Evolutionary conservation across 2,888 invertebrate species (phyloP).

Genomic region (Lasioglossum morio): DNA sequence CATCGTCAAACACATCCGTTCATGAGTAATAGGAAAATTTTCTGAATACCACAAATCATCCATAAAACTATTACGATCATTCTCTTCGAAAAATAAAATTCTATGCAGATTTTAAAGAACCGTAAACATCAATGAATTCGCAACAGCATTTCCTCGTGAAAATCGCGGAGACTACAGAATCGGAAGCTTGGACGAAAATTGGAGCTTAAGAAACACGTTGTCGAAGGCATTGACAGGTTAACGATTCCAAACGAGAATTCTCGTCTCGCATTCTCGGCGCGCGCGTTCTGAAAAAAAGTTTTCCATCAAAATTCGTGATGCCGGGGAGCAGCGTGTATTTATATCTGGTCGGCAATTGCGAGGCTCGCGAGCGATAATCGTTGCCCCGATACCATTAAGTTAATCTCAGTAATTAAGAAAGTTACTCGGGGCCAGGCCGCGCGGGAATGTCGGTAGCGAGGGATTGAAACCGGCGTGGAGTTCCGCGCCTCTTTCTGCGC

Average conservation of each 20-base stretch:
- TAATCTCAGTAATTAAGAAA: conserved; percentile 84
- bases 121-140: background rate
- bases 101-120: background rate
- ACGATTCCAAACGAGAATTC: background rate
- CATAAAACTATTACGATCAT: background rate
- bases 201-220: background rate
- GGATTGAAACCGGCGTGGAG: conserved; percentile 62
- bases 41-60: background rate
- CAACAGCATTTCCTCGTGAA: background rate
- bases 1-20: background rate
- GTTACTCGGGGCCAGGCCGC: conserved; percentile 76
- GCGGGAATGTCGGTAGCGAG: conserved; percentile 75
- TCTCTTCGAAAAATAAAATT: background rate
- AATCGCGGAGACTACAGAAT: background rate
- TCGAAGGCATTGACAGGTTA: conserved; percentile 1
- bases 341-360: conserved; percentile 65
- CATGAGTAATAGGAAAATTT: background rate
- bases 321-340: conserved; percentile 51
- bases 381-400: conserved; percentile 82
- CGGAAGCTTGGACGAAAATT: background rate
- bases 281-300: conserved; percentile 28
- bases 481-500: conserved; percentile 41
- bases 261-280: background rate
- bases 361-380: conserved; percentile 80
- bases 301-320: conserved; percentile 57